Conservation (phyloP, 2,797 vertebrate genomes). For the Myotis planiceps region DNA sequence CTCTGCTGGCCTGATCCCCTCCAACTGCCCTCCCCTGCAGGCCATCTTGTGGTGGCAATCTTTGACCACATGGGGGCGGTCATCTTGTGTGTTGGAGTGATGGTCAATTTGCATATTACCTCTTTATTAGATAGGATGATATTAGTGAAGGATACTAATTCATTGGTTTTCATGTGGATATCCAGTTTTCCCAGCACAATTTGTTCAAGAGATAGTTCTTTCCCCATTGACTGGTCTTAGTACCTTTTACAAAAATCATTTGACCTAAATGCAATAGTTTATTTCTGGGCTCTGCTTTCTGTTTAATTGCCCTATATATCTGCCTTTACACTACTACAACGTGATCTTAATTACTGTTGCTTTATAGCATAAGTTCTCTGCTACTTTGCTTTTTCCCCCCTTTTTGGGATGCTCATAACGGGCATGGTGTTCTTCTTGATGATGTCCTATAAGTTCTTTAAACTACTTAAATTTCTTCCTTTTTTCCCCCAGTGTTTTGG, state of each 20-base stretch:
- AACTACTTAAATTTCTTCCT: neutral
- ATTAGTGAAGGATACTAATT: neutral
- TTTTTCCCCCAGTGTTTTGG: neutral
- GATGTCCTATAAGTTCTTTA: neutral
- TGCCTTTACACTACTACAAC: neutral
- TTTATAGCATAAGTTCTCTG: neutral
- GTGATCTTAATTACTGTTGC: neutral
- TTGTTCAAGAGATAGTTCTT: neutral
- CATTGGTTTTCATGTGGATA: neutral
- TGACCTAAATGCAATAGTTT: neutral
- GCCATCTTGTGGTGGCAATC: too few species aligned
- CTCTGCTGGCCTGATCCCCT: too few species aligned
- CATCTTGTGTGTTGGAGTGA: too few species aligned
- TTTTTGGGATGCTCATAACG: neutral
- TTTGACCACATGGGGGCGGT: too few species aligned
- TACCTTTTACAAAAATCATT: neutral
- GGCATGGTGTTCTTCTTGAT: neutral
- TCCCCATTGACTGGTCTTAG: neutral
- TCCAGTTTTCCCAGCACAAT: neutral
- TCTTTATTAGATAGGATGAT: too few species aligned
- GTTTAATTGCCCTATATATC: neutral
- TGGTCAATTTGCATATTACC: too few species aligned
- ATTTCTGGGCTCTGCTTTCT: neutral
- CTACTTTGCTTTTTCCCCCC: neutral
- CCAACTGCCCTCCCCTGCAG: too few species aligned